These are phyloP conservation scores for Rafetus swinhoei DNA, from an alignment of 2,113 vertebrate genomes.

Conservation along the genomic window DNA sequence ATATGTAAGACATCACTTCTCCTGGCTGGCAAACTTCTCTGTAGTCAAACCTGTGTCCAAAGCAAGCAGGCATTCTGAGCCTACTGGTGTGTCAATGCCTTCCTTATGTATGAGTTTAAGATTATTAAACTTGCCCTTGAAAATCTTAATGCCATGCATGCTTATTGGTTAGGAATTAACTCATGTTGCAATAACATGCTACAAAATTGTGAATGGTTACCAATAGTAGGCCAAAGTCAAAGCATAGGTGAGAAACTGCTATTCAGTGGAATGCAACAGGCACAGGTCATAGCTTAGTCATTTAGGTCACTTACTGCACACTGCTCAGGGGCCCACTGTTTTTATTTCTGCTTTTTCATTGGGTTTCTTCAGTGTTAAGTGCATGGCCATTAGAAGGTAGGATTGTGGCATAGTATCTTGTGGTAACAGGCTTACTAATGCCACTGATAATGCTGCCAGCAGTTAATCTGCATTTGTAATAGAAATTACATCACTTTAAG, in stretches of 20 bases:
- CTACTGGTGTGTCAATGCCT: not conserved
- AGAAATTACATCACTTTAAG: slow-evolving; percentile 52
- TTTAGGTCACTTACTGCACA: not conserved
- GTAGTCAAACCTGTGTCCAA: slow-evolving; percentile 1
- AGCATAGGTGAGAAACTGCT: not conserved
- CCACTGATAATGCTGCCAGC: not conserved
- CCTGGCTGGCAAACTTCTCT: not conserved
- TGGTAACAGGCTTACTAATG: not conserved
- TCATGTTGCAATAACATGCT: not conserved
- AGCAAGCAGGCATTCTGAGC: not conserved
- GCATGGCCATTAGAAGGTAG: not conserved
- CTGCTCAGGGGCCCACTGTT: not conserved
- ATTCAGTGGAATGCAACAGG: not conserved
- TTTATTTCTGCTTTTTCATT: too few species aligned
- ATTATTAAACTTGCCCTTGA: not conserved
- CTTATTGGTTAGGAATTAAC: not conserved
- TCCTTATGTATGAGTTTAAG: accelerated
- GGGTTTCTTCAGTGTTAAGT: not conserved
- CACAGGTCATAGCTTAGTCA: not conserved
- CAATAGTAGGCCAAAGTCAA: too few species aligned
- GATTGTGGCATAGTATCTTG: not conserved
- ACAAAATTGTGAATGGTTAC: not conserved
- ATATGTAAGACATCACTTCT: too few species aligned
- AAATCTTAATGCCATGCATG: not conserved
- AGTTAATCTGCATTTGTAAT: not conserved